Percentiles rank a stretch among this genome's conserved stretches.
Conservation (phyloP, 2,888 invertebrate species). For the Miltochrista miniata region DNA sequence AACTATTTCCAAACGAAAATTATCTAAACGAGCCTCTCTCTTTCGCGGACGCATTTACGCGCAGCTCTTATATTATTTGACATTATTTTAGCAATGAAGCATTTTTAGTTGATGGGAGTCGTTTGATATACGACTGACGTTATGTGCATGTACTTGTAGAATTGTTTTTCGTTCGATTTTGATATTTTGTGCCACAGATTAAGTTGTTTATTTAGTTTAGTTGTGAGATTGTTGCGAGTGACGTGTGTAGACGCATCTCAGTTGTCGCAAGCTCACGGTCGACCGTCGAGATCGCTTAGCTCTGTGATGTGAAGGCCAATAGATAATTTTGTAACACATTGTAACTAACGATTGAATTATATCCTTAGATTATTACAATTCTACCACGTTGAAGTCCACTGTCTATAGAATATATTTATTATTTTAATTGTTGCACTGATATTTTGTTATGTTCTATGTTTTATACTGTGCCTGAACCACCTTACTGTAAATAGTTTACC, state of each 20-base stretch:
- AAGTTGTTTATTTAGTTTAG: constrained; percentile 31
- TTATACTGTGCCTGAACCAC: constrained; percentile 78
- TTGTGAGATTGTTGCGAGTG: constrained; percentile 25
- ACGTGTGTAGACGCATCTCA: constrained; percentile 22
- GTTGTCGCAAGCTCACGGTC: constrained; percentile 40
- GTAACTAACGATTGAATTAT: constrained; percentile 75
- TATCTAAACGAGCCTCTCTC: constrained; percentile 38
- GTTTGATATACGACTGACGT: constrained; percentile 30
- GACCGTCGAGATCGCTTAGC: constrained; percentile 70
- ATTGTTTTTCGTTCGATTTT: constrained; percentile 29
- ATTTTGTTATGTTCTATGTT: constrained; percentile 81
- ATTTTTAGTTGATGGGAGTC: constrained; percentile 44
- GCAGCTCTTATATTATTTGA: constrained; percentile 46
- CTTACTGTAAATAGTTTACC: constrained; percentile 77
- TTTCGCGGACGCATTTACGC: constrained; percentile 53
- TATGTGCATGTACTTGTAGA: constrained; percentile 32
- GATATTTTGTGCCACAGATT: constrained; percentile 32
- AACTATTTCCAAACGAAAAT: constrained; percentile 48
- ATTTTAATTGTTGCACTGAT: constrained; percentile 81
- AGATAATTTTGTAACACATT: constrained; percentile 80
- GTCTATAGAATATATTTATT: constrained; percentile 76
- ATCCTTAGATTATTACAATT: constrained; percentile 73
- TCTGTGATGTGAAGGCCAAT: constrained; percentile 82
- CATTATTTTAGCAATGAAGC: constrained; percentile 21
- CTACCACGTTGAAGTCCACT: constrained; percentile 79